Evolutionary conservation across 2,888 invertebrate genomes (phyloP).

Genomic region (Heliconius hortense): DNA sequence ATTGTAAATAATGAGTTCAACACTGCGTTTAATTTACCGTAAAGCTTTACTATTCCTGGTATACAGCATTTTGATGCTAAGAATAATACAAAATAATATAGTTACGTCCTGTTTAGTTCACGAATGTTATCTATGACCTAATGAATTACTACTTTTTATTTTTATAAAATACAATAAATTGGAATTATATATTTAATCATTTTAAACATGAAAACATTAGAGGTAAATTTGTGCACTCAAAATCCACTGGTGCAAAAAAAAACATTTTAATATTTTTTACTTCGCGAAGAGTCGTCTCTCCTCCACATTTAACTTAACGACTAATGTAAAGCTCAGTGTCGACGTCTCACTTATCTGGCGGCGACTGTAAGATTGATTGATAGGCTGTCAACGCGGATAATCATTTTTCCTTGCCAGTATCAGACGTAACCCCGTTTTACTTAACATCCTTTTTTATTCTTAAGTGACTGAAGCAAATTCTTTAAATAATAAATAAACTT

Average conservation of each 20-base stretch:
- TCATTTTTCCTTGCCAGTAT: slow-evolving; percentile 24
- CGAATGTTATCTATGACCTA: neutral
- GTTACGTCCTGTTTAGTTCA: neutral
- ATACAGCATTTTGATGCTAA: neutral
- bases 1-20: slow-evolving; percentile 11
- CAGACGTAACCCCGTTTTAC: slow-evolving; percentile 14
- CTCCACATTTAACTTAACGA: neutral
- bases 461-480: slow-evolving; percentile 11
- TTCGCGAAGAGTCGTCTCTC: neutral
- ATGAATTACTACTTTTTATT: no score
- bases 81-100: neutral
- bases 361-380: slow-evolving; percentile 31
- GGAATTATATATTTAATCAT: no score
- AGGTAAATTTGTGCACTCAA: neutral
- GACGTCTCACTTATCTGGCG: slow-evolving; percentile 26
- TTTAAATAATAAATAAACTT: neutral
- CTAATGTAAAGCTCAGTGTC: slow-evolving; percentile 17
- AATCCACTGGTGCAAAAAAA: neutral
- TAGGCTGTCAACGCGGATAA: slow-evolving; percentile 13
- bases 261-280: neutral
- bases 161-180: no score
- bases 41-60: neutral
- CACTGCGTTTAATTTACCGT: neutral
- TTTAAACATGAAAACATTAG: neutral
- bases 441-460: slow-evolving; percentile 18